These are phyloP conservation scores for Pseudobourletiella spinata DNA, from an alignment of 1,140 invertebrate species.

Conservation along the genomic window DNA sequence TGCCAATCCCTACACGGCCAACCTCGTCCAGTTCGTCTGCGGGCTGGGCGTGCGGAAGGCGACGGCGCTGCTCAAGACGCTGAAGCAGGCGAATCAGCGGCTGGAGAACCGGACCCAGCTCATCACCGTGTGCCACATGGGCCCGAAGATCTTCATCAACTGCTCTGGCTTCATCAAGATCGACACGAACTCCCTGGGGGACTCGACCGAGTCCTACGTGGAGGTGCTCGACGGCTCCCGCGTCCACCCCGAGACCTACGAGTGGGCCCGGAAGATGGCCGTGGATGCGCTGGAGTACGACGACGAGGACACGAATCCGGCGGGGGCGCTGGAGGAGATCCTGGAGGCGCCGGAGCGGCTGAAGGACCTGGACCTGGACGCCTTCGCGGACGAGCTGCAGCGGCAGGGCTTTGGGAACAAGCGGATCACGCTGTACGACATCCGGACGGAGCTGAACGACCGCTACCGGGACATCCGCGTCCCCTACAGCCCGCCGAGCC, in stretches of 20 bases:
- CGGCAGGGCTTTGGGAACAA: slow-evolving; percentile 86
- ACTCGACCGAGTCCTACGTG: slow-evolving; percentile 86
- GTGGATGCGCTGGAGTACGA: slow-evolving; percentile 93
- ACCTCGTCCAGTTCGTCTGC: slow-evolving; percentile 95
- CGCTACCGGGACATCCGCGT: slow-evolving; percentile 89
- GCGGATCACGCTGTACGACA: slow-evolving; percentile 94
- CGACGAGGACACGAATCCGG: slow-evolving; percentile 66
- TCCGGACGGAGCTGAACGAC: slow-evolving; percentile 87
- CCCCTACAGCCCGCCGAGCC: slow-evolving; percentile 64
- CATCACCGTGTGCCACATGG: slow-evolving; percentile 91
- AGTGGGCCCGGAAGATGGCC: slow-evolving; percentile 99
- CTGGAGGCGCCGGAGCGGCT: slow-evolving; percentile 87
- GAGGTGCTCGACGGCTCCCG: slow-evolving; percentile 95
- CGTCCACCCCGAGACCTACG: slow-evolving; percentile 98
- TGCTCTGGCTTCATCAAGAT: slow-evolving; percentile 99
- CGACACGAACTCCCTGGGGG: slow-evolving; percentile 86
- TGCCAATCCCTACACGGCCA: slow-evolving; percentile 71
- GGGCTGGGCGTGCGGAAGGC: slow-evolving; percentile 94
- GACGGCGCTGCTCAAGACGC: slow-evolving; percentile 66
- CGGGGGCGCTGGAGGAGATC: slow-evolving; percentile 93
- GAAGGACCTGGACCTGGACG: slow-evolving; percentile 95
- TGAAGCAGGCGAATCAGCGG: slow-evolving; percentile 88
- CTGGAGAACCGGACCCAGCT: slow-evolving; percentile 91
- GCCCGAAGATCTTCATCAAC: slow-evolving; percentile 97
- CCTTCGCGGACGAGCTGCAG: slow-evolving; percentile 95